Evolutionary conservation across 2,113 vertebrate genomes (phyloP), one percentile per base, ranked within the genome.

Genomic region (Silurus asotus): DNA sequence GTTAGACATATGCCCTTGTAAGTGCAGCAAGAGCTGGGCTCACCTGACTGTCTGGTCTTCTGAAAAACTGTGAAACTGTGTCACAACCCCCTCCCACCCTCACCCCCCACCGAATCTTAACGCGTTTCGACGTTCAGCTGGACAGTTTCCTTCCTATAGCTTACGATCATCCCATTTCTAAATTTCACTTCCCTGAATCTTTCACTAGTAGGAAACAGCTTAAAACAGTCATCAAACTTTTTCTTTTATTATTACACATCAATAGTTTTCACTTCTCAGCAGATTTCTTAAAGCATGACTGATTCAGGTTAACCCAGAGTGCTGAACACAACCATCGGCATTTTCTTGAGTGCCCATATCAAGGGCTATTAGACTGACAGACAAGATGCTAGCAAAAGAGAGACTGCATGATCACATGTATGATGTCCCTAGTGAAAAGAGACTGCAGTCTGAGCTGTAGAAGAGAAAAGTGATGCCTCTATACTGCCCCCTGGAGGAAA

Each of bases 391-490:
- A 81, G 86, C 76, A 81, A 74, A 51, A 79, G 20, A 14, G 86
- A 19, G 53, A 86, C 85, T 81, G 84, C 79, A 65, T 88, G 89
- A 81, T 81, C 84, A 88, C 86, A 86, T 69, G 84, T 67, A 86
- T 86, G 87, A 86, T 79, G 70, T 89, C 87, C 87, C 89, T 74
- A 74, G 84, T 78, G 86, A 87, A 82, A 75, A 87, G 83, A 88
- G 84, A 88, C 86, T 89, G 86, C 89, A 84, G 89, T 86, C 87
- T 81, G 75, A 69, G 81, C 84, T 64, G 74, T 72, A 49, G 19
- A 79, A 10, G n/a, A 82, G 53, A 82, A 37, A 62, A 58, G 59
- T 14, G 23, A 37, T 80, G 53, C 67, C 61, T 88, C 87, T 45
- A 77, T 28, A 62, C 62, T 72, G 83, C 88, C 88, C 28, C 37